Evolutionary conservation across 2,888 invertebrate genomes (phyloP), one percentile per base, ranked within the genome.

Genomic region (Onchidella celtica): DNA sequence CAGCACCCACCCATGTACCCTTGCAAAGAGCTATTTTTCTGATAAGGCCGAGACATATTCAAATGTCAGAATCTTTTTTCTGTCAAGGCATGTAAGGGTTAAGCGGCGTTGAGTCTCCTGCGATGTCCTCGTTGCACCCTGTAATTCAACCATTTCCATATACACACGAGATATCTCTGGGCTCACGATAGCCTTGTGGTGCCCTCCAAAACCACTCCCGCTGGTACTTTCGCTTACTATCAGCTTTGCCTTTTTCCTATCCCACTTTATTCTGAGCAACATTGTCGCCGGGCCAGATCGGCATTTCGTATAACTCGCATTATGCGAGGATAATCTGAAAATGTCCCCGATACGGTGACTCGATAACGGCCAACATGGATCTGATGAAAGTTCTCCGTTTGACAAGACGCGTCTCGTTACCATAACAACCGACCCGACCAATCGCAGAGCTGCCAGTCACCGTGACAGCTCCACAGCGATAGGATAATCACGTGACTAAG

Each of bases 401-500:
- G 65, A 65, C 47, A 65, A 65, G 40, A 3, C 17, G 47, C 47
- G 75, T 76, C 75, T 76, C 75, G 75, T 76, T 65, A 65, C 75
- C 65, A 76, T 76, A 76, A 65, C 75, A 76, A 76, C 78, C 27
- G 11, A 34, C 57, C 40, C 69, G 40, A 69, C 78, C 78, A 78
- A 78, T 78, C 78, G 78, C 70, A 32, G 69, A 69, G 69, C 70
- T 70, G 78, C 70, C 78, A 78, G 59, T 78, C 78, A 78, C 29
- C 9, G 38, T 78, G 78, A 70, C 78, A 69, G 70, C 40, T 34
- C 34, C 61, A 59, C 38, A n/a, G 78, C 59, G 78, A 78, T 78
- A 78, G 70, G 70, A 78, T 78, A 78, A 78, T 78, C 78, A 70
- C 29, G n/a, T 70, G 78, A 78, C 78, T 29, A 78, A 78, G 24